Conservation (phyloP, 2,888 invertebrate genomes). For the Hypomecis atomaria region DNA sequence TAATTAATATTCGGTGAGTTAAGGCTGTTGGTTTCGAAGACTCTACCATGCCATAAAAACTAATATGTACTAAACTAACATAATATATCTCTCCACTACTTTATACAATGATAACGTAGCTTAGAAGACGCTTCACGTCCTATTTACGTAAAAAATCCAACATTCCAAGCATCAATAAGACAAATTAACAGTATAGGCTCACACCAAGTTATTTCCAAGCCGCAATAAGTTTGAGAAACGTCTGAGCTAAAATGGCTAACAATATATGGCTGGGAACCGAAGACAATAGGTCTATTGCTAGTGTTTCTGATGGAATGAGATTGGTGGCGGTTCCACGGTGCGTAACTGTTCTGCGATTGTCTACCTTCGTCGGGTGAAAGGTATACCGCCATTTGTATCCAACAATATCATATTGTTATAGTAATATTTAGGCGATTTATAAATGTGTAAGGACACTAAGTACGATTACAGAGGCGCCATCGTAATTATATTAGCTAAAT, state of each 20-base stretch:
- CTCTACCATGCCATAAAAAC: no score
- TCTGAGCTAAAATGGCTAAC: conserved; percentile 42
- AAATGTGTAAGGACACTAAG: no score
- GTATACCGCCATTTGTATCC: conserved; percentile 32
- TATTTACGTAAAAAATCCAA: conserved; percentile 1
- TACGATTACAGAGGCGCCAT: no score
- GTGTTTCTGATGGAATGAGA: conserved; percentile 51
- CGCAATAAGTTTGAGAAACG: conserved; percentile 32
- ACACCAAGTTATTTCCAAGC: conserved; percentile 29
- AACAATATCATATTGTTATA: conserved; percentile 5
- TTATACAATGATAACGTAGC: no score
- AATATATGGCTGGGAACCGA: conserved; percentile 55
- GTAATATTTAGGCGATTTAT: background rate
- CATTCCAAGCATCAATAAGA: background rate
- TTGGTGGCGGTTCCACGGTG: conserved; percentile 43
- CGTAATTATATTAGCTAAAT: no score
- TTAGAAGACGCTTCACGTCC: no score
- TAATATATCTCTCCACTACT: no score
- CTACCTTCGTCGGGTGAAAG: conserved; percentile 51
- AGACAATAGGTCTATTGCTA: conserved; percentile 60
- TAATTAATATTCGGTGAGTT: no score
- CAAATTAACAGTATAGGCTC: conserved; percentile 5
- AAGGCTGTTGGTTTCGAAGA: no score
- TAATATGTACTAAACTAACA: no score
- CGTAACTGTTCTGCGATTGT: conserved; percentile 51